Percentiles rank a stretch among this genome's conserved stretches.
Evolutionary conservation across 2,797 vertebrate species (phyloP).

Genomic region (Enteromius unitaeniatus): DNA sequence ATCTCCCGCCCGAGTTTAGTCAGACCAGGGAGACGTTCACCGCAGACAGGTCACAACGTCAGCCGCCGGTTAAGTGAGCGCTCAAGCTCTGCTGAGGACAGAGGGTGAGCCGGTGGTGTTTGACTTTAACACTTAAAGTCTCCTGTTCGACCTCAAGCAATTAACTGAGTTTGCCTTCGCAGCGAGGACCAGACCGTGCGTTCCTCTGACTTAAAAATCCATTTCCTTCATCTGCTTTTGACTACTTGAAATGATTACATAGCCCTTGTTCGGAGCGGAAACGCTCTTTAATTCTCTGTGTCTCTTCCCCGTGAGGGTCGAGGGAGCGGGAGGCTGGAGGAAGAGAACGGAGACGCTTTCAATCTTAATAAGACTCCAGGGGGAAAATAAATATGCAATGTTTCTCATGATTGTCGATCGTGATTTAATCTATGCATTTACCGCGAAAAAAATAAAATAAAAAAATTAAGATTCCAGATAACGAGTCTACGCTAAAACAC

Average conservation of each 20-base stretch:
- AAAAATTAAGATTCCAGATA: conserved; percentile 44
- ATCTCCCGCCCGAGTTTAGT: conserved; percentile 52
- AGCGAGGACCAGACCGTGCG: background rate
- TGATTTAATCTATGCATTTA: conserved; percentile 15
- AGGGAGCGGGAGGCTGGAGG: conserved; percentile 54
- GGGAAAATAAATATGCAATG: background rate
- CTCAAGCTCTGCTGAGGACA: conserved; percentile 49
- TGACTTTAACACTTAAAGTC: conserved; percentile 47
- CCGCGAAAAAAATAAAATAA: conserved; percentile 13
- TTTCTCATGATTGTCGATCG: conserved; percentile 26
- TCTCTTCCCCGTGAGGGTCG: conserved; percentile 57
- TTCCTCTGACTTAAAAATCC: conserved; percentile 13
- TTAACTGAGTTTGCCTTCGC: conserved; percentile 20
- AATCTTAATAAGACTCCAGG: background rate
- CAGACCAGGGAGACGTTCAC: conserved; percentile 46
- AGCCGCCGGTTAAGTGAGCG: conserved; percentile 54
- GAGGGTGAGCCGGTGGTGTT: conserved; percentile 52
- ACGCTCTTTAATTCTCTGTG: conserved; percentile 62
- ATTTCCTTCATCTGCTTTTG: conserved; percentile 25
- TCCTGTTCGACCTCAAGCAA: conserved; percentile 42
- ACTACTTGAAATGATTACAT: conserved; percentile 63
- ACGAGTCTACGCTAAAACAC: conserved; percentile 52
- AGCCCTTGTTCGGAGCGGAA: conserved; percentile 68
- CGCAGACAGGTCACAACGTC: conserved; percentile 36
- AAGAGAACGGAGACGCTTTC: conserved; percentile 48